A percentile compares a stretch with the other conserved stretches of the same genome.
Evolutionary conservation across 2,113 vertebrate species (phyloP).

Genomic region (Gavialis gangeticus): DNA sequence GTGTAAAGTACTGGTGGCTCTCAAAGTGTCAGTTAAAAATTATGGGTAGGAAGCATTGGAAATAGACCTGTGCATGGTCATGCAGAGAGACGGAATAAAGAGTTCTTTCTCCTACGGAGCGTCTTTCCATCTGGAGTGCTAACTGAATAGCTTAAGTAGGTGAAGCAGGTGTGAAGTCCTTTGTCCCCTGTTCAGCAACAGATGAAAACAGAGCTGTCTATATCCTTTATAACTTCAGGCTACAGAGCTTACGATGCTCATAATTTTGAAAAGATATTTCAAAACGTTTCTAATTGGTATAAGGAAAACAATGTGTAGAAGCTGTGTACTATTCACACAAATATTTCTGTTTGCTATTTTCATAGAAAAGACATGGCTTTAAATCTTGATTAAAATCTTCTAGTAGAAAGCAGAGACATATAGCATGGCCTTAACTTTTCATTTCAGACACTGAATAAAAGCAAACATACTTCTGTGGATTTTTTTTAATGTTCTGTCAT

Average conservation of each 20-base stretch:
- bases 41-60: background rate
- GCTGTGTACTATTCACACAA: background rate
- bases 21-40: background rate
- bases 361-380: background rate
- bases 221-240: background rate
- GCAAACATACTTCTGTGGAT: background rate
- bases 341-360: background rate
- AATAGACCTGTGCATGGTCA: background rate
- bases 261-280: background rate
- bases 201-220: too few species aligned
- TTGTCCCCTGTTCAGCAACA: too few species aligned
- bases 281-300: background rate
- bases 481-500: background rate
- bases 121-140: too few species aligned
- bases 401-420: background rate
- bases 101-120: background rate
- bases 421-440: slow-evolving; percentile 28
- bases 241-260: background rate
- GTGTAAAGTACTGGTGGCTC: background rate
- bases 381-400: slow-evolving; percentile 9
- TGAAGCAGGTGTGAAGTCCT: too few species aligned
- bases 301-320: background rate
- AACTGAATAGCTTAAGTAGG: too few species aligned
- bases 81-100: background rate
- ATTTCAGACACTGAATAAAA: background rate